Evolutionary conservation across 2,888 invertebrate species (phyloP).

Genomic region (Pristionchus arcanus): DNA sequence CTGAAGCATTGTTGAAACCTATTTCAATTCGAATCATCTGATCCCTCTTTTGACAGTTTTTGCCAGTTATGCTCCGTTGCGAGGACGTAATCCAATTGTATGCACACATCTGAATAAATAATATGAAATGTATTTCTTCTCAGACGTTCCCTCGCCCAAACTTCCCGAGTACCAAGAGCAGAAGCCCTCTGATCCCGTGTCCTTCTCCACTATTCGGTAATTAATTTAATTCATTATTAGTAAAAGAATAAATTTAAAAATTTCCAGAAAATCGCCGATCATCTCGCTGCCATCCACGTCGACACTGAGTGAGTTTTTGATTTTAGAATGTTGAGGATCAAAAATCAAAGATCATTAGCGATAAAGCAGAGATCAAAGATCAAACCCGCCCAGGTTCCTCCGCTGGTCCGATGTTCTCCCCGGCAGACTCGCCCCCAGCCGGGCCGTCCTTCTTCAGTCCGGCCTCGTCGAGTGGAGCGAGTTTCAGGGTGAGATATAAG

Average conservation of each 20-base stretch:
- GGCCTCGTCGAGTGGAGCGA: neutral
- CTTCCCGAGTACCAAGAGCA: conserved; percentile 4
- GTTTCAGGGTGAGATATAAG: conserved; percentile 3
- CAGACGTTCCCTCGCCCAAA: neutral
- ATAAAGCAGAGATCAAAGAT: conserved; percentile 12
- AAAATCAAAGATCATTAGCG: neutral
- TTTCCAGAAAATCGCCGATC: conserved; percentile 39
- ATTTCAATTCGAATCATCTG: neutral
- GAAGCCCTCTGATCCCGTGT: conserved; percentile 23
- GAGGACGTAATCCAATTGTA: neutral
- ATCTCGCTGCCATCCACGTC: conserved; percentile 35
- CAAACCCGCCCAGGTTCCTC: conserved; percentile 15
- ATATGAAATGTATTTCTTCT: neutral
- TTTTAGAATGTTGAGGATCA: neutral
- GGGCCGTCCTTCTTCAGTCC: conserved; percentile 36
- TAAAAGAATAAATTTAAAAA: neutral
- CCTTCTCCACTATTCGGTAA: conserved; percentile 31
- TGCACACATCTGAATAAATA: too few relatives aligned
- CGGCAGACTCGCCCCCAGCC: neutral
- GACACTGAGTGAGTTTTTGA: conserved; percentile 1
- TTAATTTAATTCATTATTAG: neutral
- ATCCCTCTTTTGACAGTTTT: neutral
- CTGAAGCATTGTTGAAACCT: neutral
- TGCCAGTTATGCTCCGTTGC: neutral
- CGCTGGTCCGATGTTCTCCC: conserved; percentile 19